Evolutionary conservation across 2,797 vertebrate species (phyloP).

Genomic region (Takifugu rubripes): DNA sequence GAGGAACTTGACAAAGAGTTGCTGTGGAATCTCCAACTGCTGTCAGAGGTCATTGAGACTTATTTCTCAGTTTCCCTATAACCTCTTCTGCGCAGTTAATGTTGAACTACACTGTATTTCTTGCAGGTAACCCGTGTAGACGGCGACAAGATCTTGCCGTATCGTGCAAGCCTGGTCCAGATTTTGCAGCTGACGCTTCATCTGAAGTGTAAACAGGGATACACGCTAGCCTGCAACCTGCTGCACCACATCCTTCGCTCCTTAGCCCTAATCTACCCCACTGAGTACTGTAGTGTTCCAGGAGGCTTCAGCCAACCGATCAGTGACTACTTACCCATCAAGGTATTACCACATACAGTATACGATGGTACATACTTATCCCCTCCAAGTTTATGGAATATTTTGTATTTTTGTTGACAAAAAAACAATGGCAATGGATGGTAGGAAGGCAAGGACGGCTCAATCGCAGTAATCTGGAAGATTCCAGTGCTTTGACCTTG

Average conservation of each 20-base stretch:
- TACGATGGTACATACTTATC: neutral
- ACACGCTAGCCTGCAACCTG: conserved; percentile 92
- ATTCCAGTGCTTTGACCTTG: conserved; percentile 9
- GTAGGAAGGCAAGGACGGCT: neutral
- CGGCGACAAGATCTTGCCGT: conserved; percentile 88
- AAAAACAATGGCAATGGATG: neutral
- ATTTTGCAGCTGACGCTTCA: conserved; percentile 90
- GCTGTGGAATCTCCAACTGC: conserved; percentile 94
- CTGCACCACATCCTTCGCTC: conserved; percentile 94
- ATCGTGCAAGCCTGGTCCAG: conserved; percentile 87
- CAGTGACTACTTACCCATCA: conserved; percentile 91
- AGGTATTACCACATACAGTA: conserved; percentile 71
- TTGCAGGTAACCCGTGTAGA: conserved; percentile 91
- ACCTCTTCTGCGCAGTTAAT: neutral
- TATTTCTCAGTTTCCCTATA: neutral
- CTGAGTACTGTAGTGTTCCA: conserved; percentile 95
- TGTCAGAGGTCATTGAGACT: conserved; percentile 88
- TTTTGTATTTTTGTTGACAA: neutral
- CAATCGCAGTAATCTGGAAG: conserved; percentile 6
- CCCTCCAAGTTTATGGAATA: neutral
- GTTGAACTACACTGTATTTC: no score
- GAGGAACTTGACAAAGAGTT: conserved; percentile 97
- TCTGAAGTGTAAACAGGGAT: conserved; percentile 96
- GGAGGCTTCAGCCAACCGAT: conserved; percentile 88
- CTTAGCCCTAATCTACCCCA: conserved; percentile 91